Evolutionary conservation across 2,888 invertebrate species (phyloP), one percentile per base, ranked within the genome.

Genomic region (Synergus japonicus): DNA sequence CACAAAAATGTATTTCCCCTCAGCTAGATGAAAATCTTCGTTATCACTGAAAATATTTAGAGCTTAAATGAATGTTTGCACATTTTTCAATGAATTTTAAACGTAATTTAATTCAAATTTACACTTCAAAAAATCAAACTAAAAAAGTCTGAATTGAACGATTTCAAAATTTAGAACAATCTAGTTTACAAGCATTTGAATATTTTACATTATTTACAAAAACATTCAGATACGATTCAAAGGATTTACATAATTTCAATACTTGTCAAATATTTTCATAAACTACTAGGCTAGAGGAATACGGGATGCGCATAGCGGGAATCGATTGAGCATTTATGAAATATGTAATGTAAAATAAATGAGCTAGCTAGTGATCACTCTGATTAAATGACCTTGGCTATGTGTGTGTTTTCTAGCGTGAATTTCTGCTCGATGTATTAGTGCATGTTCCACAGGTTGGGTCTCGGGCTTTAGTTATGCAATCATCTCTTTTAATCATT

Each of bases 331-430:
- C 81, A 85, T 83, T 87, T 86, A 86, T 86, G 84, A 88, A 85
- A 87, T 78, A 86, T 76, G 87, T 86, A 88, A 89, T 88, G 88
- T 84, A 82, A 86, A 86, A 86, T 83, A 83, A 85, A 87, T 81
- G 84, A 86, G 86, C 82, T 82, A 86, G 76, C 82, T 82, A 86
- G 76, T 79, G 86, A 77, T 81, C 76, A 83, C 69, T 77, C 77
- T 54, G 85, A 86, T 87, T 84, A 85, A 83, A 84, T 84, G 86
- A 83, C 89, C 88, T 89, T 87, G 89, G 84, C 76, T 78, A 67
- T 76, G 78, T 76, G 78, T 78, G 54, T 76, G 64, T 78, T 76
- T 79, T 64, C 63, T 22, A 44, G 73, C 18, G 63, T 76, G 29
- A 76, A 76, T 76, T 63, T 76, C 63, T 64, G 63, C 41, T 76